Evolutionary conservation across 1,140 invertebrate genomes (phyloP).

Genomic region (Eupristina koningsbergeri): DNA sequence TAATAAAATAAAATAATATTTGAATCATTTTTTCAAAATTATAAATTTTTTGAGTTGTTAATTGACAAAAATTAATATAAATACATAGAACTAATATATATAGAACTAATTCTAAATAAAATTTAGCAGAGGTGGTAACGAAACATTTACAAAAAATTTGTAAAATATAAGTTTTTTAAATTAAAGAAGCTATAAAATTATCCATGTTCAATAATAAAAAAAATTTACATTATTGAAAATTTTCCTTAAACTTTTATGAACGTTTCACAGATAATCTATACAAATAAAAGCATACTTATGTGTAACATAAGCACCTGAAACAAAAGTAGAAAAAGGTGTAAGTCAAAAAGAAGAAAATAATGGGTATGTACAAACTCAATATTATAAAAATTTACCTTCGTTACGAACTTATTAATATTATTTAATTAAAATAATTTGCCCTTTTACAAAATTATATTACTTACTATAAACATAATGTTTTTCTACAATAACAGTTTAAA

Average conservation of each 20-base stretch:
- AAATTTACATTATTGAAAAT: slow-evolving; percentile 63
- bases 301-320: slow-evolving; percentile 71
- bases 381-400: not conserved
- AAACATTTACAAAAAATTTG: slow-evolving; percentile 60
- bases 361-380: not conserved
- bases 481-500: too few relatives aligned
- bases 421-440: too few relatives aligned
- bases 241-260: slow-evolving; percentile 64
- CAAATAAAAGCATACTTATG: slow-evolving; percentile 66
- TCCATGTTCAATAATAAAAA: slow-evolving; percentile 60
- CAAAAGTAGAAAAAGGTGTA: slow-evolving; percentile 68
- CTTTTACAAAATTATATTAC: too few relatives aligned
- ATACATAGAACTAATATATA: slow-evolving; percentile 19
- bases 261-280: slow-evolving; percentile 68
- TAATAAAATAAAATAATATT: too few relatives aligned
- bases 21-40: too few relatives aligned
- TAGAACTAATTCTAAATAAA: slow-evolving; percentile 62
- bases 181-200: slow-evolving; percentile 61
- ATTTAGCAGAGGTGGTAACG: slow-evolving; percentile 60
- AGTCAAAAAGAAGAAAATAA: slow-evolving; percentile 55
- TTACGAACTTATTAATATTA: too few relatives aligned
- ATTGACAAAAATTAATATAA: slow-evolving; percentile 8
- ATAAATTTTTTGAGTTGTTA: not conserved
- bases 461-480: too few relatives aligned
- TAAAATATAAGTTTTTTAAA: slow-evolving; percentile 61